phyloP scores from a whole-genome alignment of 2,113 vertebrate genomes.

The Choloepus hoffmanni region DNA sequence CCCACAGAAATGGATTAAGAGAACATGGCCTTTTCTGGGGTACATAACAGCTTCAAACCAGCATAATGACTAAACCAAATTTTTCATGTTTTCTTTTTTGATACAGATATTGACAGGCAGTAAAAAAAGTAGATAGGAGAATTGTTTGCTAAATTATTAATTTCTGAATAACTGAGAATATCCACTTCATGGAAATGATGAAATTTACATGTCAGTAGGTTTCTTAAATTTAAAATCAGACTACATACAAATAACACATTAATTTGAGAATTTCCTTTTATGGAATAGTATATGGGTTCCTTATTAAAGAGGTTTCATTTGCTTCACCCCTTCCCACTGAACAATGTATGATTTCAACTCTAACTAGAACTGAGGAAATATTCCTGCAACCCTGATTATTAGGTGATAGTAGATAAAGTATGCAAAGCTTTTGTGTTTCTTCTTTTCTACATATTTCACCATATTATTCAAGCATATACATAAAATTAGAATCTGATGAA shows the following conservation, averaged over 20 bases:
- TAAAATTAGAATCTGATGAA: not conserved
- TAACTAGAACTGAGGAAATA: not conserved
- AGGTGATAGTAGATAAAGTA: not conserved
- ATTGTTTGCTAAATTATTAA: slow-evolving; percentile 52
- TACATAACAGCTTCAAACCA: too few relatives aligned
- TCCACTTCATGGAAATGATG: not conserved
- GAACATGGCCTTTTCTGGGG: too few relatives aligned
- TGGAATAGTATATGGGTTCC: not conserved
- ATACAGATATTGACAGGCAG: not conserved
- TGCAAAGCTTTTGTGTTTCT: not conserved
- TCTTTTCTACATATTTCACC: not conserved
- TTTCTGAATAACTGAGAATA: slow-evolving; percentile 1
- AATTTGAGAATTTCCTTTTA: not conserved
- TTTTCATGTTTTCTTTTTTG: not conserved
- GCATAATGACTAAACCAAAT: not conserved
- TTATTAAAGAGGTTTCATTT: not conserved
- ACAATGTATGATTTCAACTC: not conserved
- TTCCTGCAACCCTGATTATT: not conserved
- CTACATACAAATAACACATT: not conserved
- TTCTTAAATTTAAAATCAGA: slow-evolving; percentile 46
- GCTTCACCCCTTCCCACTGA: not conserved
- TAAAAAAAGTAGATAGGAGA: not conserved
- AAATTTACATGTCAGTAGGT: not conserved
- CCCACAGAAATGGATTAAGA: too few relatives aligned
- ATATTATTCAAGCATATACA: not conserved